Evolutionary conservation across 2,888 invertebrate genomes (phyloP).

Genomic region (Chelonus formosanus): DNA sequence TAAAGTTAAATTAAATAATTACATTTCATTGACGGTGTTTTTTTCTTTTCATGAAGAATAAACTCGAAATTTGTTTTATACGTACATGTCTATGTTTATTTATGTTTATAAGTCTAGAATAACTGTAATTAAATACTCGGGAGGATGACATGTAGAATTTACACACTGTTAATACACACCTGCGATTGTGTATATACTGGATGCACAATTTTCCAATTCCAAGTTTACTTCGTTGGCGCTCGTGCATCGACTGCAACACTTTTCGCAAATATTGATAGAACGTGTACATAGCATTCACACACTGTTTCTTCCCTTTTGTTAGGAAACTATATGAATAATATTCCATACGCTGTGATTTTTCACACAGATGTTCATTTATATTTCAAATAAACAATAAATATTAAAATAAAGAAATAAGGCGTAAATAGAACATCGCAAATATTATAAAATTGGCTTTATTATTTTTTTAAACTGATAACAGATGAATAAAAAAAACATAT

Average conservation of each 20-base stretch:
- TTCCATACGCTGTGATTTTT: conserved; percentile 24
- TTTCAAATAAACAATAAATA: conserved; percentile 10
- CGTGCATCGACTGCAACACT: conserved; percentile 47
- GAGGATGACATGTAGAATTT: conserved; percentile 1
- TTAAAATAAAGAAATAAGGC: neutral
- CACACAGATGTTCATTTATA: conserved; percentile 5
- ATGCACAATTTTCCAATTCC: conserved; percentile 28
- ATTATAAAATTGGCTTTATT: neutral
- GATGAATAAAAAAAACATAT: no score
- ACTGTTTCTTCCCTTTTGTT: conserved; percentile 8
- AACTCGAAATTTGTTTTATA: no score
- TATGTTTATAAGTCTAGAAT: neutral
- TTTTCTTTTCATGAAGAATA: no score
- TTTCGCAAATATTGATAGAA: conserved; percentile 61
- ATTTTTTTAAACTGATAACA: no score
- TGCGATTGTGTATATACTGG: conserved; percentile 21
- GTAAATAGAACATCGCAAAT: neutral
- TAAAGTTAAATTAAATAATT: no score
- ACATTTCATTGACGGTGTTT: no score
- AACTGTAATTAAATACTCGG: conserved; percentile 21
- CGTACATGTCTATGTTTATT: no score
- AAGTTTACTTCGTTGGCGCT: conserved; percentile 21
- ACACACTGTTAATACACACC: conserved; percentile 15
- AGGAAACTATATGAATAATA: conserved; percentile 19
- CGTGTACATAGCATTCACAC: conserved; percentile 50